Evolutionary conservation across 2,113 vertebrate species (phyloP).

Genomic region (Cinclus cinclus): DNA sequence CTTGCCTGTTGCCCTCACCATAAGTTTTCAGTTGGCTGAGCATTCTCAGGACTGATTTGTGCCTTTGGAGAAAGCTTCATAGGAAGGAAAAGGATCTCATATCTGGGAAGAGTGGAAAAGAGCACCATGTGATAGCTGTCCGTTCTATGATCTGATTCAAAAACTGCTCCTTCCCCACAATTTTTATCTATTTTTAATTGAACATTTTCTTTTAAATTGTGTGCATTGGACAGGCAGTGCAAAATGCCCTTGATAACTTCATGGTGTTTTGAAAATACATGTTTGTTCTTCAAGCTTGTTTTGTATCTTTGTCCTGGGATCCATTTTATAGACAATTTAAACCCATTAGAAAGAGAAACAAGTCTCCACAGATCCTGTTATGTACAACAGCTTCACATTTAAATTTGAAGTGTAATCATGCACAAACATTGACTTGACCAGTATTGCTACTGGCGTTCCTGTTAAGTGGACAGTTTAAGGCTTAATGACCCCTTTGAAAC

Average conservation of each 20-base stretch:
- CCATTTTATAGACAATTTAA: background rate
- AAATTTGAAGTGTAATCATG: constrained; percentile 34
- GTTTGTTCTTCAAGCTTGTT: background rate
- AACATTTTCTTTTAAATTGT: background rate
- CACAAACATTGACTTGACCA: constrained; percentile 51
- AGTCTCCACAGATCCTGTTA: background rate
- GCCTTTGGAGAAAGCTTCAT: fast-evolving
- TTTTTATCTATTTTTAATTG: background rate
- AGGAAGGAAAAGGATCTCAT: background rate
- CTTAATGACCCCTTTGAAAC: constrained; percentile 45
- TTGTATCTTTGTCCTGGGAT: background rate
- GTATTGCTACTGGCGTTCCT: background rate
- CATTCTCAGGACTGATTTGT: fast-evolving
- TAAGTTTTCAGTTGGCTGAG: background rate
- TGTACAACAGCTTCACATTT: background rate
- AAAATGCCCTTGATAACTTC: background rate
- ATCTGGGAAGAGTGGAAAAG: background rate
- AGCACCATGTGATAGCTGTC: background rate
- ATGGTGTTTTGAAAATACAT: background rate
- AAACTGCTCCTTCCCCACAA: background rate
- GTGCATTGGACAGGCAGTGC: background rate
- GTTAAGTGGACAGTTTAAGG: constrained; percentile 53
- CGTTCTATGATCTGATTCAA: background rate
- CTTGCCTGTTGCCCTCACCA: background rate
- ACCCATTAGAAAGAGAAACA: constrained; percentile 28